Evolutionary conservation across 2,888 invertebrate genomes (phyloP).

Genomic region (Cantharis nigra): DNA sequence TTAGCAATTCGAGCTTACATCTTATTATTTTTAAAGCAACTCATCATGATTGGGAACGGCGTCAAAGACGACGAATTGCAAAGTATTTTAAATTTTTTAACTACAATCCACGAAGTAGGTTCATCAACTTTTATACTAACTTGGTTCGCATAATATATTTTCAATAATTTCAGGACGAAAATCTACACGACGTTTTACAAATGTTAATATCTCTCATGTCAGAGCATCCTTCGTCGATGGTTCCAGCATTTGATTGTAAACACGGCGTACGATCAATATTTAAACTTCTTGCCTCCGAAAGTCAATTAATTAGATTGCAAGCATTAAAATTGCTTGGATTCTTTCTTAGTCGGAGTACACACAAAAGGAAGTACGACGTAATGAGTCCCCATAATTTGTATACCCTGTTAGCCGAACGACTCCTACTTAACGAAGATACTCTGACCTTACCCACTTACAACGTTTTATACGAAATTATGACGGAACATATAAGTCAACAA

Average conservation of each 20-base stretch:
- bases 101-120: slow-evolving; percentile 93
- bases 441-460: slow-evolving; percentile 96
- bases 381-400: slow-evolving; percentile 99
- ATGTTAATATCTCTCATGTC: slow-evolving; percentile 97
- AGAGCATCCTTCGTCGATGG: slow-evolving; percentile 98
- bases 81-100: slow-evolving; percentile 96
- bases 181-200: slow-evolving; percentile 96
- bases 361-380: slow-evolving; percentile 98
- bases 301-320: slow-evolving; percentile 93
- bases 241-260: slow-evolving; percentile 98
- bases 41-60: slow-evolving; percentile 95
- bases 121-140: background rate
- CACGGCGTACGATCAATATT: slow-evolving; percentile 96
- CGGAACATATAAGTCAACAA: slow-evolving; percentile 95
- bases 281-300: slow-evolving; percentile 93
- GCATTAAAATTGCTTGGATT: slow-evolving; percentile 96
- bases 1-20: slow-evolving; percentile 93
- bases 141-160: background rate
- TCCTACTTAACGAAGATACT: slow-evolving; percentile 86
- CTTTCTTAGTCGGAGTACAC: slow-evolving; percentile 96
- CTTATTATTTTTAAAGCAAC: slow-evolving; percentile 90
- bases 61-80: slow-evolving; percentile 99
- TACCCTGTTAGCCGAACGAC: slow-evolving; percentile 90
- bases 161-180: slow-evolving; percentile 78
- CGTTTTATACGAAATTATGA: slow-evolving; percentile 97